Percentiles rank a stretch among this genome's conserved stretches.
These are phyloP conservation scores for Rhinoptilus africanus DNA, from an alignment of 2,113 vertebrate genomes.

Conservation along the genomic window DNA sequence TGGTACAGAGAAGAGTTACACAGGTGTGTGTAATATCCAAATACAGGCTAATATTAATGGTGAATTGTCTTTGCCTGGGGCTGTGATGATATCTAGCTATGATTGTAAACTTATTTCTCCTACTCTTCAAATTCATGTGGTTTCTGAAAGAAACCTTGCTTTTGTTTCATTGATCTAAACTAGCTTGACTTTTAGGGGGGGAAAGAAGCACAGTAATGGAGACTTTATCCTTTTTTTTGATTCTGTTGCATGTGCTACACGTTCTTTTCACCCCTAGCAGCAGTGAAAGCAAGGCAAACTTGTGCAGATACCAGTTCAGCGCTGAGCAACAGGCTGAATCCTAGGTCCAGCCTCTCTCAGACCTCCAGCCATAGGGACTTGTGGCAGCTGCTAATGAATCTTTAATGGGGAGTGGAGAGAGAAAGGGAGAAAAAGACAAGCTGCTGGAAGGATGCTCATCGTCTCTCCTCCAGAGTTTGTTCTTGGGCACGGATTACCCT, in stretches of 20 bases:
- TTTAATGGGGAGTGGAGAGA: neutral
- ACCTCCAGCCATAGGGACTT: neutral
- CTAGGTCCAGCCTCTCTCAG: neutral
- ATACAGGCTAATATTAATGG: neutral
- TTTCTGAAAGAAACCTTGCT: neutral
- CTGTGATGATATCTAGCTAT: neutral
- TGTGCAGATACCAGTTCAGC: rapidly evolving
- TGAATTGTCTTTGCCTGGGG: neutral
- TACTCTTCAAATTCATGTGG: neutral
- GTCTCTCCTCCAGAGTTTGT: neutral
- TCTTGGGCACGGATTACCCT: neutral
- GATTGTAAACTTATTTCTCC: neutral
- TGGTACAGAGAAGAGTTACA: neutral
- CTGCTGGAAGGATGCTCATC: neutral
- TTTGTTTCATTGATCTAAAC: neutral
- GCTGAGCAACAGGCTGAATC: neutral
- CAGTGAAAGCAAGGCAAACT: neutral
- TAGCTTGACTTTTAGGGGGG: neutral
- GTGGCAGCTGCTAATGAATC: neutral
- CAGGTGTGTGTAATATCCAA: neutral
- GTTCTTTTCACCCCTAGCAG: neutral
- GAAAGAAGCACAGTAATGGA: neutral
- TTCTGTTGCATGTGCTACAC: neutral
- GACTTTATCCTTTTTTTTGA: neutral
- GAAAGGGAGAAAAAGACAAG: neutral